Conservation (phyloP, 2,797 vertebrate genomes). For the Gobio occitaniae region DNA sequence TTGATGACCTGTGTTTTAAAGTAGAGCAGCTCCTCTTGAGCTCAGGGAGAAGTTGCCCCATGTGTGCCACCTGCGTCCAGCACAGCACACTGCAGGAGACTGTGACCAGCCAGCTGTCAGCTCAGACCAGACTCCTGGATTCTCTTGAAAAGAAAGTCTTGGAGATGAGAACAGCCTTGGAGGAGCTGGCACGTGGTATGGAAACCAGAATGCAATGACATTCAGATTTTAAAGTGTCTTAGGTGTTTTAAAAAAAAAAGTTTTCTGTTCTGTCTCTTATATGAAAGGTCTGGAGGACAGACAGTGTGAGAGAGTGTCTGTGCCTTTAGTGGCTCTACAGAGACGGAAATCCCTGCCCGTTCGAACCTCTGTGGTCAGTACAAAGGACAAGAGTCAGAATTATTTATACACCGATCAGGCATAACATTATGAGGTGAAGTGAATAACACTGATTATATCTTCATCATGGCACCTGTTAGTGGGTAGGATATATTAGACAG, state of each 20-base stretch:
- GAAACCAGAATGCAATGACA: neutral
- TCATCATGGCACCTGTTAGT: too few species aligned
- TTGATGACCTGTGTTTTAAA: constrained; percentile 62
- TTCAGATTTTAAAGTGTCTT: neutral
- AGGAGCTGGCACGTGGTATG: constrained; percentile 48
- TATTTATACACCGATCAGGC: too few species aligned
- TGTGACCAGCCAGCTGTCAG: constrained; percentile 46
- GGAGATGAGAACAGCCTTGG: constrained; percentile 61
- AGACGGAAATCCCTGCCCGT: constrained; percentile 62
- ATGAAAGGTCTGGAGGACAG: constrained; percentile 52
- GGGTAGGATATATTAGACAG: too few species aligned
- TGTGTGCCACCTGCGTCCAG: constrained; percentile 61
- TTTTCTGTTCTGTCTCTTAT: neutral
- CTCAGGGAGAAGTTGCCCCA: constrained; percentile 48
- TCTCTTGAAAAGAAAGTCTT: constrained; percentile 60
- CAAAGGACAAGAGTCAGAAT: neutral
- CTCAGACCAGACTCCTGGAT: constrained; percentile 61
- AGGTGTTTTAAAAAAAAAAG: neutral
- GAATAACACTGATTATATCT: too few species aligned
- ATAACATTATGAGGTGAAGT: too few species aligned
- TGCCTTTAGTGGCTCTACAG: constrained; percentile 57
- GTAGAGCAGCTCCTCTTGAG: constrained; percentile 60
- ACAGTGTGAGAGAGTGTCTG: constrained; percentile 47
- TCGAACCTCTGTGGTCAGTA: constrained; percentile 52
- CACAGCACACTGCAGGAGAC: constrained; percentile 58